Conservation (phyloP, 2,888 invertebrate species). For the Drosophila recens region DNA sequence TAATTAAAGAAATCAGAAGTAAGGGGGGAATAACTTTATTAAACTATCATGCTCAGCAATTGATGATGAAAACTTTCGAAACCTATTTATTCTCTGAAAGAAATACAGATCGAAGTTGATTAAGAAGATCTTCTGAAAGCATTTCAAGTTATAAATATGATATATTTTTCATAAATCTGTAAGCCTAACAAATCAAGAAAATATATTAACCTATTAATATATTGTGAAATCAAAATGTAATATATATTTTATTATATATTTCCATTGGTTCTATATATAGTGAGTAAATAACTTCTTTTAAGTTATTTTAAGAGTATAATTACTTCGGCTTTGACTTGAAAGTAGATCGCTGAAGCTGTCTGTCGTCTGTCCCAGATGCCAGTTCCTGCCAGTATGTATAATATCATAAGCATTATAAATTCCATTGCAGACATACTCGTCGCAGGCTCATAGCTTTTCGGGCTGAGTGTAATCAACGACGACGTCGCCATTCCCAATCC, state of each 20-base stretch:
- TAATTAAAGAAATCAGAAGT: conserved; percentile 61
- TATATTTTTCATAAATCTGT: too few species aligned
- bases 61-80: neutral
- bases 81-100: neutral
- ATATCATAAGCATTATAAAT: conserved; percentile 78
- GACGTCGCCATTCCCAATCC: conserved; percentile 22
- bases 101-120: neutral
- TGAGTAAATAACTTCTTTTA: too few species aligned
- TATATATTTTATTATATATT: too few species aligned
- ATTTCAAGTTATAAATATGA: neutral
- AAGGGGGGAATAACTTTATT: conserved; percentile 17
- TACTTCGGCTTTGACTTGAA: conserved; percentile 7
- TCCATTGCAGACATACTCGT: conserved; percentile 72
- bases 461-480: conserved; percentile 62
- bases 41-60: neutral
- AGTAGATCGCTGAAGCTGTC: conserved; percentile 5
- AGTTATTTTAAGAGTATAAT: conserved; percentile 5
- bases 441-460: conserved; percentile 35
- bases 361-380: conserved; percentile 18
- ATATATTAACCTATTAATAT: too few species aligned
- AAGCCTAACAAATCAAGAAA: too few species aligned
- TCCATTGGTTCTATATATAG: too few species aligned
- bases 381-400: conserved; percentile 35
- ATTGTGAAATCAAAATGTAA: too few species aligned
- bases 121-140: neutral